Evolutionary conservation across 2,797 vertebrate species (phyloP), one percentile per base, ranked within the genome.

Genomic region (Peromyscus attwateri): DNA sequence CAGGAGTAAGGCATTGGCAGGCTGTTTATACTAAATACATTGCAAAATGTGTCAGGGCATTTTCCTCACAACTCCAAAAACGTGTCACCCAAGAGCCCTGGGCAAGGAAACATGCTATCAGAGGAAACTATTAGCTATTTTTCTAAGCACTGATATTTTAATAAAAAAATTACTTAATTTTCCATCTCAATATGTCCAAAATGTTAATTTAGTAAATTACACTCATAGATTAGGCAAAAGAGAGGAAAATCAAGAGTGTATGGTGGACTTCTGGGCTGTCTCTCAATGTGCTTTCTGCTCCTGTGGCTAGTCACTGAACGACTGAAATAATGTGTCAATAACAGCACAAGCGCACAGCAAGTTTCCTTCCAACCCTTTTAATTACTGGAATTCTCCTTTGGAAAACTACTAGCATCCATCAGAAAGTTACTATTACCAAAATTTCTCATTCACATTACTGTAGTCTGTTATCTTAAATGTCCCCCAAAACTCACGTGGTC

Each of bases 171-270:
- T n/a, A 68, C 46, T 87, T 91, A 43, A 83, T 40, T 92, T 92
- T 52, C 25, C 5, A 70, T 68, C 3, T 88, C 1, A 52, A 16
- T n/a, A 31, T 19, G 60, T n/a, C 4, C 14, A 52, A 89, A 80
- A 84, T 76, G 3, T 66, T 83, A 89, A 19, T 82, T 89, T 93
- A 92, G 94, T 49, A 29, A 82, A 70, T 37, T 60, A 49, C 31
- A 55, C 0, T 55, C 6, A 79, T 52, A 80, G 88, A 29, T 88
- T 85, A 43, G 64, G 76, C 66, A 40, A 92, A 89, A 90, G 31
- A 60, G 60, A 89, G 0, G 87, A 75, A 92, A 75, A 62, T 88
- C 31, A 87, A 90, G 16, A 64, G n/a, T 12, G 52, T 31, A 91
- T 10, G 60, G 62, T 2, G 1, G 25, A 40, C 3, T 43, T 71